Evolutionary conservation across 2,888 invertebrate genomes (phyloP), one percentile per base, ranked within the genome.

Genomic region (Idaea aversata): DNA sequence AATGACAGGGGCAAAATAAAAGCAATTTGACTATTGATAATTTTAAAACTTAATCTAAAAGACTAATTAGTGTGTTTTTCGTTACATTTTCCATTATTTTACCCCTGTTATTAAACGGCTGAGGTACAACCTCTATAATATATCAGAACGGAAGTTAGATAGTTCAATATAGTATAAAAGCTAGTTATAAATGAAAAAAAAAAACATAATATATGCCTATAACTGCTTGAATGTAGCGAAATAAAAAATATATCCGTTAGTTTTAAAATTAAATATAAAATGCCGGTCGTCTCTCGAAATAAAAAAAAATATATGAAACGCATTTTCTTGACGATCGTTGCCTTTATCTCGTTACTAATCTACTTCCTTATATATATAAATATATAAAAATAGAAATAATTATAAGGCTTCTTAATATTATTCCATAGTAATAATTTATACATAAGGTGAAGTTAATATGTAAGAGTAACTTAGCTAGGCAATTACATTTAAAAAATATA

Each of bases 161-260:
- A 85, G 67, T 82, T 67, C 72, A 72, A 70, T 70, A 75, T 90
- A 91, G 93, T 86, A 91, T 79, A 82, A 90, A 92, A 90, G 90
- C 83, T 92, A 92, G 89, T 62, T 70, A 73, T 81, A 82, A 71
- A 77, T 74, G 75, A 71, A 72, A 77, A 78, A 74, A n/a, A 78
- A 70, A 66, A 76, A 77, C 76, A 82, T 83, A 73, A 79, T 82
- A 83, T 85, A 83, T 73, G 88, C 87, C 88, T 88, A 86, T 85
- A 84, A 80, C 79, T 77, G 88, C 88, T 88, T 88, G 65, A 67
- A 68, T 69, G 79, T 78, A 82, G 76, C 78, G 73, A 79, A 80
- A 75, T 79, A 75, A 80, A 78, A 70, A 70, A 80, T 85, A 85
- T 88, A 88, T 83, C 82, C 85, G 74, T 69, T 80, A 82, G 78